Percentiles rank a stretch among this genome's conserved stretches.
Conservation (phyloP, 1,140 invertebrate genomes). For the Euura saliciscinereae region DNA sequence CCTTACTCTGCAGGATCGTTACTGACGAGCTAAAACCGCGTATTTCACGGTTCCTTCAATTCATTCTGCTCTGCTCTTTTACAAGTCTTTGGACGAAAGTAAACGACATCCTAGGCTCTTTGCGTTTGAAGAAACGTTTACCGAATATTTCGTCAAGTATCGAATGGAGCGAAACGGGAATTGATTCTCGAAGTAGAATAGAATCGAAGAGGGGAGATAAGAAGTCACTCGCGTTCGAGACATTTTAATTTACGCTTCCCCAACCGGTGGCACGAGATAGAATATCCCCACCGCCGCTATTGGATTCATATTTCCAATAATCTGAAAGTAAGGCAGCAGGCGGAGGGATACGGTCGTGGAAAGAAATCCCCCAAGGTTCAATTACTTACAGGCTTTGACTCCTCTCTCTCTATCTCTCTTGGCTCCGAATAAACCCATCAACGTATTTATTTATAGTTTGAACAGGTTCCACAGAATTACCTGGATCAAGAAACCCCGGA, state of each 20-base stretch:
- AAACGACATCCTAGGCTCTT: not conserved
- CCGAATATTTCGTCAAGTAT: not conserved
- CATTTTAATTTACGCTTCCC: conserved; percentile 46
- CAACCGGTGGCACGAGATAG: not conserved
- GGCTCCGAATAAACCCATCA: not conserved
- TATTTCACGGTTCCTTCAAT: not conserved
- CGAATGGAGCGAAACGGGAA: not conserved
- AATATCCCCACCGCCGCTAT: conserved; percentile 2
- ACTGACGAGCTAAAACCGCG: not conserved
- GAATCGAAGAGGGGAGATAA: conserved; percentile 13
- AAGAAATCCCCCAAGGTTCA: not conserved
- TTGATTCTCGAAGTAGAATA: not conserved
- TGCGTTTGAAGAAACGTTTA: not conserved
- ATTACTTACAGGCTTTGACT: conserved; percentile 7
- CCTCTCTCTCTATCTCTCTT: not conserved
- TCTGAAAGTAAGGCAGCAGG: not conserved
- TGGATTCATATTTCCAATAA: conserved; percentile 3
- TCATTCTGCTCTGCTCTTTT: not conserved
- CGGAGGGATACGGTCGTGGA: not conserved
- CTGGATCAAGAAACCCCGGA: no score
- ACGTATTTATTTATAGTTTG: not conserved
- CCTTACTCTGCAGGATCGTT: not conserved
- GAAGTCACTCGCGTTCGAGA: conserved; percentile 26
- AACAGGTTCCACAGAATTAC: no score
- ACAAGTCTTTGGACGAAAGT: not conserved